Percentiles rank a stretch among this genome's conserved stretches.
These are phyloP conservation scores for Didymodactylos carnosus DNA, from an alignment of 2,888 invertebrate species.

Conservation along the genomic window DNA sequence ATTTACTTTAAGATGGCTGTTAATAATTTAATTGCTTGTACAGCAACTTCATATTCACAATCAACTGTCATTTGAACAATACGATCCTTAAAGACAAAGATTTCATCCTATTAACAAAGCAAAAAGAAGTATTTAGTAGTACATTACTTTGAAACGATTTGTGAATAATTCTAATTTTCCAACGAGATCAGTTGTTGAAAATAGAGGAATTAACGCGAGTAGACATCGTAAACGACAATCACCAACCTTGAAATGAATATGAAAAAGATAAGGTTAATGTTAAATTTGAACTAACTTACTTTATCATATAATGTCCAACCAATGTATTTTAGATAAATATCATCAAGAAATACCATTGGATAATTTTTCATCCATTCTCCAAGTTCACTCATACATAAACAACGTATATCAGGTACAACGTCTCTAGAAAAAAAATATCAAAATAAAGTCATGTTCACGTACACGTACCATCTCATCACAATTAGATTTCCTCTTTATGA, in stretches of 20 bases:
- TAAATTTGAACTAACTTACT: no score
- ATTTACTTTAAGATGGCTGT: constrained; percentile 68
- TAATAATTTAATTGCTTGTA: constrained; percentile 79
- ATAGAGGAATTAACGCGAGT: constrained; percentile 77
- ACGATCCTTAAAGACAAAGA: constrained; percentile 44
- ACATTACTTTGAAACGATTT: constrained; percentile 72
- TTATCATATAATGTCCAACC: constrained; percentile 98
- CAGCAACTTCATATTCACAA: constrained; percentile 90
- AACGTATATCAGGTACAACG: not conserved
- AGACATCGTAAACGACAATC: constrained; percentile 55
- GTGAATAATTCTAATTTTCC: constrained; percentile 91
- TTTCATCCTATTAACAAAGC: not conserved
- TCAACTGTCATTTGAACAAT: constrained; percentile 96
- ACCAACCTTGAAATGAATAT: constrained; percentile 44
- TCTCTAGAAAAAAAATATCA: not conserved
- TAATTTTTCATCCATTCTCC: constrained; percentile 99
- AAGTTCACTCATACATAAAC: constrained; percentile 70
- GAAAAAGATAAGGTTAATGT: not conserved
- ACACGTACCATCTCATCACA: no score
- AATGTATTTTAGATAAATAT: constrained; percentile 94
- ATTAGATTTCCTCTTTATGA: not conserved
- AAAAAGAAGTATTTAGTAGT: not conserved
- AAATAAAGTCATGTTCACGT: no score
- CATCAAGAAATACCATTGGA: constrained; percentile 93
- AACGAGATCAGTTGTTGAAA: constrained; percentile 77